These are phyloP conservation scores for Odontocolon sp. DNA, from an alignment of 2,888 invertebrate species.

Conservation along the genomic window DNA sequence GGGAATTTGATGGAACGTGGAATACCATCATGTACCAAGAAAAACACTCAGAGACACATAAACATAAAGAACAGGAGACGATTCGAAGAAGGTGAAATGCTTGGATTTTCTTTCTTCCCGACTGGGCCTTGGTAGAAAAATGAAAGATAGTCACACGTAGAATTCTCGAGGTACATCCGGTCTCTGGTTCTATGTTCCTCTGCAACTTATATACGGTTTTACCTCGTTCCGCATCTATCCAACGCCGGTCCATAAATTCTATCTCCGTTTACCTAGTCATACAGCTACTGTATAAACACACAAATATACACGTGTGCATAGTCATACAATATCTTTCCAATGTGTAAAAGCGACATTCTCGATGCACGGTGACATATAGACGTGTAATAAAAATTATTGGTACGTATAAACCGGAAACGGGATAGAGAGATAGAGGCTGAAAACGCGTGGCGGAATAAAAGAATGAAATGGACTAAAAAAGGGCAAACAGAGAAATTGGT, in stretches of 20 bases:
- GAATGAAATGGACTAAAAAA: not conserved
- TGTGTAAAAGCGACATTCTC: constrained; percentile 45
- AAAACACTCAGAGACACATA: not conserved
- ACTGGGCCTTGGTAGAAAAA: constrained; percentile 16
- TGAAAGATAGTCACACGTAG: constrained; percentile 40
- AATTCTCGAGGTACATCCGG: constrained; percentile 41
- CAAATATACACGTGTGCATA: constrained; percentile 1
- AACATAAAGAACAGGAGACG: constrained; percentile 1
- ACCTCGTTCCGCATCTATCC: no score
- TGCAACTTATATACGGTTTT: no score
- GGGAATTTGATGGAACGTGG: constrained; percentile 1
- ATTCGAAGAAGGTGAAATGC: constrained; percentile 29
- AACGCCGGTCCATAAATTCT: constrained; percentile 46
- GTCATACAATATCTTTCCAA: constrained; percentile 38
- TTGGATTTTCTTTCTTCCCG: constrained; percentile 16
- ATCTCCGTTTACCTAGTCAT: constrained; percentile 28
- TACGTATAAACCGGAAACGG: constrained; percentile 48
- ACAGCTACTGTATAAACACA: constrained; percentile 4
- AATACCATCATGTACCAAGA: not conserved
- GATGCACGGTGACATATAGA: constrained; percentile 32
- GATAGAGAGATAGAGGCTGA: constrained; percentile 1
- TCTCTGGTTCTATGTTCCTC: constrained; percentile 21
- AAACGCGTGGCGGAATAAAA: constrained; percentile 5
- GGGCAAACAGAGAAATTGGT: constrained; percentile 55
- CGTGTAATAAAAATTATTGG: constrained; percentile 54